Evolutionary conservation across 1,140 invertebrate species (phyloP), one percentile per base, ranked within the genome.

Genomic region (Tetragnatha versicolor): DNA sequence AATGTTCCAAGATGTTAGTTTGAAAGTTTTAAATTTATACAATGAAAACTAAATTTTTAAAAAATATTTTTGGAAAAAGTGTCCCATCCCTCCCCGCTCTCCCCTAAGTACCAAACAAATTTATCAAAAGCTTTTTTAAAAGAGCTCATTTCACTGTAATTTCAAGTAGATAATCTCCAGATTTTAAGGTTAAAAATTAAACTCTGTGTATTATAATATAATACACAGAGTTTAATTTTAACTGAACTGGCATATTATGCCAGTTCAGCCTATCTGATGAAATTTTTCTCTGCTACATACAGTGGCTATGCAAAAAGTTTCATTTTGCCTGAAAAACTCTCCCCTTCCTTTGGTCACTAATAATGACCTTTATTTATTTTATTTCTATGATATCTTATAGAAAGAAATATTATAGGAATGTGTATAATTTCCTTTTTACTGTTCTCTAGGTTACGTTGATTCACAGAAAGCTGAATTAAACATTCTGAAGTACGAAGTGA

Each of bases 391-490:
- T 12, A 17, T 47, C 12, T 1, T 17, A 3, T 47, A 47, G 12
- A 47, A 47, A 47, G 1, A 47, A 20, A 47, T 47, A 3, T 47
- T 47, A 47, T 47, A 47, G 42, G 3, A 47, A 47, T 47, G 20
- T 20, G 12, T 47, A 47, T 47, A 9, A 17, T 17, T 9, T 45
- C 17, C n/a, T 39, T 69, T 33, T 37, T 55, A 0, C 39, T 39
- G 3, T 12, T n/a, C 29, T 58, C 0, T 2, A 73, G 69, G 29
- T 60, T 29, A 42, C 22, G 6, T 73, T 10, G n/a, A 31, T 12
- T 39, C 47, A 12, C 69, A 73, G 60, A 60, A 27, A 45, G 39
- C 55, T 31, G 22, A 60, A n/a, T 12, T 73, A n/a, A 73, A 73
- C 33, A 45, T 29, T 47, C 17, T 73, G 5, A 73, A 45, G 22